phyloP scores from a whole-genome alignment of 2,888 invertebrate species.

The Polydrusus tereticollis region DNA sequence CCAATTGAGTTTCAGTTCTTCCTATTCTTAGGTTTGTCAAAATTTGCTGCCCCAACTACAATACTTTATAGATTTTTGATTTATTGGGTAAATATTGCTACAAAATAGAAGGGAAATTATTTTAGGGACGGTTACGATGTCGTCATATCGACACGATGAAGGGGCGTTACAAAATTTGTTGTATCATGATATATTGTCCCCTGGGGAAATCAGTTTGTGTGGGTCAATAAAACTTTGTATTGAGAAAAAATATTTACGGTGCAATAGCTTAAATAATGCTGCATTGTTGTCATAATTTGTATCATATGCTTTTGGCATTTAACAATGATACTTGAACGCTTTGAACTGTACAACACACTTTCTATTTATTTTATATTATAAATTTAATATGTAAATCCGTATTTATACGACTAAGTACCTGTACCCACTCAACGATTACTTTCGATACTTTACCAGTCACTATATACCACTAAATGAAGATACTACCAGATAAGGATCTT shows the following conservation, averaged over 20 bases:
- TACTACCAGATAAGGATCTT: slow-evolving; percentile 10
- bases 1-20: background rate
- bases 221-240: background rate
- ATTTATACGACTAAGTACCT: background rate
- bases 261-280: too few species aligned
- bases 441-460: slow-evolving; percentile 20
- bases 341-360: slow-evolving; percentile 1
- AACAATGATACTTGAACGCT: background rate
- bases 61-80: background rate
- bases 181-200: background rate
- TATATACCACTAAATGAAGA: slow-evolving; percentile 13
- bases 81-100: background rate
- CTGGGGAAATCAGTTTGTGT: background rate
- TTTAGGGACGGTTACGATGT: background rate
- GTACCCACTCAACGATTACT: slow-evolving; percentile 12
- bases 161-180: slow-evolving; percentile 5
- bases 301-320: too few species aligned
- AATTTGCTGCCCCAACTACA: background rate
- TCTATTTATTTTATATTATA: slow-evolving; percentile 17
- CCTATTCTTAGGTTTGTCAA: background rate
- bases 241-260: background rate
- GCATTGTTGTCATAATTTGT: background rate
- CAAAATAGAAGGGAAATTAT: slow-evolving; percentile 15
- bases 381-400: background rate
- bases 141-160: background rate